phyloP scores from a whole-genome alignment of 1,140 invertebrate species.

The Solenopsis invicta region DNA sequence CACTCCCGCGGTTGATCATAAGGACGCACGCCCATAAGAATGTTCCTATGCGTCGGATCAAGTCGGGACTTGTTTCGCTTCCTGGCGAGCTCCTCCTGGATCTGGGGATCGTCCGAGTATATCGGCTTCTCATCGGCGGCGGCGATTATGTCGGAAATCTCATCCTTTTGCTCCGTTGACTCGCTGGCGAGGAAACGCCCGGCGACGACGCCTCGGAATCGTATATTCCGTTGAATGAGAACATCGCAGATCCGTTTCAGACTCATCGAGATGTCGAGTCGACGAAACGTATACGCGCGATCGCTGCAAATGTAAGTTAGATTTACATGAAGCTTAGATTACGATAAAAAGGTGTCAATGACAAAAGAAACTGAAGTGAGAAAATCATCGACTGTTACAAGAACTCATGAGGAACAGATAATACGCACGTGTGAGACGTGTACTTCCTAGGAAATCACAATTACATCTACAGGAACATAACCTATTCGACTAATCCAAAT shows the following conservation, averaged over 20 bases:
- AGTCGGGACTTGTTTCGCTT: conserved; percentile 89
- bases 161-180: background rate
- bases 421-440: background rate
- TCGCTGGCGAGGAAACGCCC: background rate
- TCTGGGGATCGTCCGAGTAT: conserved; percentile 61
- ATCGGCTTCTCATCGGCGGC: conserved; percentile 68
- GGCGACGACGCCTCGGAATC: background rate
- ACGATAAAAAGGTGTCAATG: background rate
- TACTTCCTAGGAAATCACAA: background rate
- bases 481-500: background rate
- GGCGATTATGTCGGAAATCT: conserved; percentile 61
- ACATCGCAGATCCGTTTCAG: conserved; percentile 17
- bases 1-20: conserved; percentile 85
- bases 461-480: background rate
- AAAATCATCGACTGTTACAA: background rate
- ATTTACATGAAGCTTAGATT: background rate
- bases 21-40: conserved; percentile 86
- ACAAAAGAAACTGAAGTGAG: background rate
- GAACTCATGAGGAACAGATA: background rate
- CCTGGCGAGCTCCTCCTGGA: conserved; percentile 47
- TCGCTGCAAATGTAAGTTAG: conserved; percentile 6
- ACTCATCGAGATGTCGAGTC: conserved; percentile 7
- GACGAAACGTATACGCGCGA: background rate
- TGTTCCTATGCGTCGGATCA: conserved; percentile 86
- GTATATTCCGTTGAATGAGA: background rate